Conservation (phyloP, 2,888 invertebrate genomes). For the Archips xylosteana region DNA sequence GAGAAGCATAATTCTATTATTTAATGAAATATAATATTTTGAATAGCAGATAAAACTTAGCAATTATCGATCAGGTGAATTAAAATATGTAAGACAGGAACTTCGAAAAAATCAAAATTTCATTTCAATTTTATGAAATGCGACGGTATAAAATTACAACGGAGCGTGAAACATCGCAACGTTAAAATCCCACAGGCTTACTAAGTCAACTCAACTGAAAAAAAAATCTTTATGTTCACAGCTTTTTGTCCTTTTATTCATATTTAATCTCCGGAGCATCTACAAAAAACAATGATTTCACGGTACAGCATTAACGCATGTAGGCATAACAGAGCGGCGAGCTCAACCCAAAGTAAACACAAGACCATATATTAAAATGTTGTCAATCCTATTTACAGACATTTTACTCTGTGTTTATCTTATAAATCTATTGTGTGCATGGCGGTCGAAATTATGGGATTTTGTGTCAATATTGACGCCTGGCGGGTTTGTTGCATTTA, state of each 20-base stretch:
- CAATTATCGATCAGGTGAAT: neutral
- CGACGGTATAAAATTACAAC: conserved; percentile 65
- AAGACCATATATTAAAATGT: conserved; percentile 84
- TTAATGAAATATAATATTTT: neutral
- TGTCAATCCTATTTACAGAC: conserved; percentile 85
- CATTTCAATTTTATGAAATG: conserved; percentile 18
- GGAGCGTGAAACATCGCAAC: conserved; percentile 61
- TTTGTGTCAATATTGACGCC: conserved; percentile 81
- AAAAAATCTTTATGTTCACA: conserved; percentile 73
- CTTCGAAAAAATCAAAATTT: conserved; percentile 44
- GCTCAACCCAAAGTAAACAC: conserved; percentile 78
- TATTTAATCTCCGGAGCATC: conserved; percentile 79
- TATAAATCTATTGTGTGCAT: conserved; percentile 84
- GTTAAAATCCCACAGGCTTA: conserved; percentile 74
- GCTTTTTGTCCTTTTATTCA: conserved; percentile 81
- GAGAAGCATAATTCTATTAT: neutral
- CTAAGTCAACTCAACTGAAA: conserved; percentile 70
- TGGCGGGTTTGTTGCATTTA: conserved; percentile 80
- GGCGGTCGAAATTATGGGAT: conserved; percentile 84
- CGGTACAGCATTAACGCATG: conserved; percentile 84
- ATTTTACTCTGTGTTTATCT: conserved; percentile 84
- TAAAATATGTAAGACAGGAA: conserved; percentile 26
- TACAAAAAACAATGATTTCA: conserved; percentile 85
- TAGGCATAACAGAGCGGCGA: conserved; percentile 81
- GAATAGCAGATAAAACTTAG: neutral